Conservation (phyloP, 1,140 invertebrate species). For the Aphelinus atriplicis region DNA sequence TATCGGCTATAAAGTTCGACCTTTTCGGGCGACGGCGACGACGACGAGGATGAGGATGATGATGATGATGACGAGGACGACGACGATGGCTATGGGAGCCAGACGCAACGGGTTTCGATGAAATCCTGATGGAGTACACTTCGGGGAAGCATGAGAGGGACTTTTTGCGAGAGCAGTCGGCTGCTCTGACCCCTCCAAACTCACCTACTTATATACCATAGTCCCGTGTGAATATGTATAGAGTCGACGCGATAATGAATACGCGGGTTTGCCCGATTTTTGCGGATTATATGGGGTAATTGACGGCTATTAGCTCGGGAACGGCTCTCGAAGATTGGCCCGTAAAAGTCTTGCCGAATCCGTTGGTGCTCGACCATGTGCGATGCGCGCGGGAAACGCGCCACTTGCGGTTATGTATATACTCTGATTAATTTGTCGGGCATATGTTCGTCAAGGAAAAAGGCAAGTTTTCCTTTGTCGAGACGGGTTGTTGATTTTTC, state of each 20-base stretch:
- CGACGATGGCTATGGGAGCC: too few species aligned
- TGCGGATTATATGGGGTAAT: constrained; percentile 17
- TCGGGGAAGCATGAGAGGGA: constrained; percentile 24
- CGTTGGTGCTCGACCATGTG: too few species aligned
- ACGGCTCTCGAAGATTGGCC: constrained; percentile 30
- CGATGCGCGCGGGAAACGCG: too few species aligned
- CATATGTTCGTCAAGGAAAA: too few species aligned
- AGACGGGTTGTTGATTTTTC: too few species aligned
- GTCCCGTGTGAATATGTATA: not conserved
- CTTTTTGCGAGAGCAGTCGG: constrained; percentile 12
- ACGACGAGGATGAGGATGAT: too few species aligned
- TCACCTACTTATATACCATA: not conserved
- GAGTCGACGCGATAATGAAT: constrained; percentile 26
- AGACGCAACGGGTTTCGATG: constrained; percentile 37
- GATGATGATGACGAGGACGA: not conserved
- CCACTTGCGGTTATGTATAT: too few species aligned
- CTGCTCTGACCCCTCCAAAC: not conserved
- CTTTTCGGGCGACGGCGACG: constrained; percentile 15
- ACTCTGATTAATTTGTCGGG: too few species aligned
- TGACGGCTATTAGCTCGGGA: not conserved
- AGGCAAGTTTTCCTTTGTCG: too few species aligned
- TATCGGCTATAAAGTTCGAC: constrained; percentile 40
- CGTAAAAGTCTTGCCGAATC: constrained; percentile 21
- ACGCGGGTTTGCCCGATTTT: constrained; percentile 23
- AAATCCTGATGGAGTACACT: constrained; percentile 42